Conservation (phyloP, 2,797 vertebrate genomes). For the Sebastes reedi region DNA sequence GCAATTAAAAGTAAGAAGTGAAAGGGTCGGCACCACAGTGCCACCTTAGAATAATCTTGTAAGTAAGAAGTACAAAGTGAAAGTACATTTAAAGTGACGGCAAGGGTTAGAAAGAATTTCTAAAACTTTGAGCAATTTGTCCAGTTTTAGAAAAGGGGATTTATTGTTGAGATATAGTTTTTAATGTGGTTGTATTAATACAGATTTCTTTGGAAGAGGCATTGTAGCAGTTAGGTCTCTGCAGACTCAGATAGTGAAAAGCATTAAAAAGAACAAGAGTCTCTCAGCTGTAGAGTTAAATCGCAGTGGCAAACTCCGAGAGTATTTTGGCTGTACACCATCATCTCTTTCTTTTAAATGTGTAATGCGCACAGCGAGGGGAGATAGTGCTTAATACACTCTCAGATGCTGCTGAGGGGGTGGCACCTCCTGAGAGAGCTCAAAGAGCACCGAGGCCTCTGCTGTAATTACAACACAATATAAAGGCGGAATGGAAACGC, state of each 20-base stretch:
- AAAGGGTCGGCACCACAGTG: conserved; percentile 16
- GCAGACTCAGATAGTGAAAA: not conserved
- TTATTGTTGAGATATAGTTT: conserved; percentile 21
- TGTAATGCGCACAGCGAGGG: conserved; percentile 39
- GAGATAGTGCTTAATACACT: conserved; percentile 44
- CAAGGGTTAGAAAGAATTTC: not conserved
- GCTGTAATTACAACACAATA: conserved; percentile 73
- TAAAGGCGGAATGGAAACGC: conserved; percentile 58
- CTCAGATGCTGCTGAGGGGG: conserved; percentile 56
- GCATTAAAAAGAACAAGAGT: conserved; percentile 23
- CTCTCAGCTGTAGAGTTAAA: conserved; percentile 33
- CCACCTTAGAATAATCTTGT: conserved; percentile 39
- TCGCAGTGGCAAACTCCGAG: conserved; percentile 17
- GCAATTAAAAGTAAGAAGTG: conserved; percentile 57
- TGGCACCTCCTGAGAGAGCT: conserved; percentile 63
- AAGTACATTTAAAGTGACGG: conserved; percentile 35
- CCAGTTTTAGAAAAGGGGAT: conserved; percentile 16
- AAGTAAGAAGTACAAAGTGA: conserved; percentile 27
- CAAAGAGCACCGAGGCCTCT: conserved; percentile 56
- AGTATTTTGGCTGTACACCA: conserved; percentile 23
- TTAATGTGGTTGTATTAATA: not conserved
- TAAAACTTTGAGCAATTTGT: conserved; percentile 9
- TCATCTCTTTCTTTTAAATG: conserved; percentile 45
- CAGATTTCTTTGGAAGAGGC: conserved; percentile 13
- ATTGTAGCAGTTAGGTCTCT: conserved; percentile 2